Conservation (phyloP, 2,888 invertebrate genomes). For the Lepidocyrtinus sp. region DNA sequence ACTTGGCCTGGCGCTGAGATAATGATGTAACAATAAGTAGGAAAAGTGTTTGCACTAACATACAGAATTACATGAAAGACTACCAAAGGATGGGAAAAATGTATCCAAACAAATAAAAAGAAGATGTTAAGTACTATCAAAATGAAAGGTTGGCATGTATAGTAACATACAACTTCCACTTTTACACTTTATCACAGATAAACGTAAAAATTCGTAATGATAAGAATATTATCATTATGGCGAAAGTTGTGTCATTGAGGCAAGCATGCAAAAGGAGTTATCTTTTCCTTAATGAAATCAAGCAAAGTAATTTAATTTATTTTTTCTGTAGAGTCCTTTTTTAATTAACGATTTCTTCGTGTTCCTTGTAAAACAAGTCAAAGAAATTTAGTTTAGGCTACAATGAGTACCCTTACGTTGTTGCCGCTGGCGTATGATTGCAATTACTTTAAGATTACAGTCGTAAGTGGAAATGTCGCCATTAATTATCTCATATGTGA, state of each 20-base stretch:
- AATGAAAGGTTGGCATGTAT: neutral
- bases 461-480: no score
- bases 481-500: no score
- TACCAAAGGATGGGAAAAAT: constrained; percentile 5
- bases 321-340: neutral
- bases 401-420: no score
- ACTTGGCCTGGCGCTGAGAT: constrained; percentile 24
- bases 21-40: constrained; percentile 45
- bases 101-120: neutral
- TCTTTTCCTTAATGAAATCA: constrained; percentile 53
- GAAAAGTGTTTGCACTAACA: constrained; percentile 3
- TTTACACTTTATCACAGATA: constrained; percentile 9
- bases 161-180: no score
- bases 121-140: constrained; percentile 13
- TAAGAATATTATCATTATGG: constrained; percentile 26
- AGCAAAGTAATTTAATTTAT: constrained; percentile 26
- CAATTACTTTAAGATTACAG: no score
- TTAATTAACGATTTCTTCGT: constrained; percentile 2
- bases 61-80: neutral
- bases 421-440: no score
- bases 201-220: constrained; percentile 19
- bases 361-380: no score
- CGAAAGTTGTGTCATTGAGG: constrained; percentile 32
- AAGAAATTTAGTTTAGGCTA: no score
- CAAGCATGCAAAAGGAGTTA: constrained; percentile 46